Base-by-base conservation (phyloP, 2,113 vertebrate species). In the Semnornis frantzii region DNA sequence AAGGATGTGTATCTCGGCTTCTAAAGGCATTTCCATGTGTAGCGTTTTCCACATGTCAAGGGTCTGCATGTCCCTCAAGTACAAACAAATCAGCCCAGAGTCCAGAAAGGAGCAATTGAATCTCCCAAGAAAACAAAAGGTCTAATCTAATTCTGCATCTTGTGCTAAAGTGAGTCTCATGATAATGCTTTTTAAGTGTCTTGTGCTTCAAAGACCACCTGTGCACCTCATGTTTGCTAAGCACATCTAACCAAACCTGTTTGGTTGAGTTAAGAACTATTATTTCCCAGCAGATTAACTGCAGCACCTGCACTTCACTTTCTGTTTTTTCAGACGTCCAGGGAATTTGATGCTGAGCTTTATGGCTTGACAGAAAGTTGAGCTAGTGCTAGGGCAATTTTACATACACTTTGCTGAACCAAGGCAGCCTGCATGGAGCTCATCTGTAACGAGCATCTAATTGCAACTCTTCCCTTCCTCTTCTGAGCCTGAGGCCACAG, bases 401-500 rank as follows among this genome's bases (percentile, higher is more conserved):
- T n/a, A 28, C 8, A 1, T 28, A 19, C 4, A 4, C 46, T 76
- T 77, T 0, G 0, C 19, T 55, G 48, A 10, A 5, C 33, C 30
- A 12, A 5, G 72, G 52, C 80, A 48, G 57, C 28, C 73, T 30
- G 12, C 2, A 5, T 52, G 39, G 13, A 72, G 34, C 46, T 65
- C 46, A 8, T 63, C 16, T 59, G 52, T 59, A 48, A 21, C 44
- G 25, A 85, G 28, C 9, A 25, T 16, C 30, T 80, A 46, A 11
- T 15, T 52, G 31, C 46, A 70, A 28, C 65, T 75, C 65, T 80
- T 55, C 24, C 13, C 8, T 79, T 59, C 21, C 55, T 16, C 5
- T 31, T 60, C 34, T 3, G 8, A 63, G 9, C n/a, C 52, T 27
- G 50, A 44, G 15, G 27, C 52, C 31, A 8, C 0, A 1, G 16